Conservation (phyloP, 2,888 invertebrate genomes). For the Podotricha telesiphe region DNA sequence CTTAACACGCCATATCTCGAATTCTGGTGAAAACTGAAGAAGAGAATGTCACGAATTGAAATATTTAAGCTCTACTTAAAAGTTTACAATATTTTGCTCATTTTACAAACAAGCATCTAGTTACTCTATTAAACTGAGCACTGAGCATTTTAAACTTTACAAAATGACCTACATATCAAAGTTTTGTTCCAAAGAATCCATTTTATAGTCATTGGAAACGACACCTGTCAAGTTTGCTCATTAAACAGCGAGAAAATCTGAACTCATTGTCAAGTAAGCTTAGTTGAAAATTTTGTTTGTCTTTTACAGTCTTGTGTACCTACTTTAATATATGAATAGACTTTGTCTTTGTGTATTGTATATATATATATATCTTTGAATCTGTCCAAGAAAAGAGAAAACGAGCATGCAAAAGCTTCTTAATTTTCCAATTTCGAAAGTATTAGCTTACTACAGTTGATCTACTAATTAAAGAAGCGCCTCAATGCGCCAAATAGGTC, state of each 20-base stretch:
- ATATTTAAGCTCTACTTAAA: no score
- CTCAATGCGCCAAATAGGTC: neutral
- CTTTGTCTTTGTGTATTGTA: neutral
- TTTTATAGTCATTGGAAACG: conserved; percentile 29
- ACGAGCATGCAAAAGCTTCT: no score
- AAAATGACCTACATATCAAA: conserved; percentile 37
- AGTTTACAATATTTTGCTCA: no score
- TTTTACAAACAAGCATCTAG: no score
- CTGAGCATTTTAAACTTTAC: conserved; percentile 27
- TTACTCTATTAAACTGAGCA: neutral
- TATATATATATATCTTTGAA: no score
- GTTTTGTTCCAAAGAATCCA: conserved; percentile 18
- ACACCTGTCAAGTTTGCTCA: conserved; percentile 38
- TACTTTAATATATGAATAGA: neutral
- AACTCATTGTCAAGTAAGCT: conserved; percentile 16
- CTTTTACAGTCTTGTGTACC: neutral
- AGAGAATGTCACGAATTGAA: no score
- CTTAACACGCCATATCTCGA: no score
- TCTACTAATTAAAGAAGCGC: neutral
- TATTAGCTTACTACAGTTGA: no score
- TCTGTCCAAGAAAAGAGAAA: no score
- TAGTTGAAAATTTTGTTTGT: conserved; percentile 5
- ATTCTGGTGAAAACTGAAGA: no score
- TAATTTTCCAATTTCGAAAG: no score
- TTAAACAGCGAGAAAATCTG: conserved; percentile 30